These are phyloP conservation scores for Chelonus formosanus DNA, from an alignment of 2,888 invertebrate species.

Conservation along the genomic window DNA sequence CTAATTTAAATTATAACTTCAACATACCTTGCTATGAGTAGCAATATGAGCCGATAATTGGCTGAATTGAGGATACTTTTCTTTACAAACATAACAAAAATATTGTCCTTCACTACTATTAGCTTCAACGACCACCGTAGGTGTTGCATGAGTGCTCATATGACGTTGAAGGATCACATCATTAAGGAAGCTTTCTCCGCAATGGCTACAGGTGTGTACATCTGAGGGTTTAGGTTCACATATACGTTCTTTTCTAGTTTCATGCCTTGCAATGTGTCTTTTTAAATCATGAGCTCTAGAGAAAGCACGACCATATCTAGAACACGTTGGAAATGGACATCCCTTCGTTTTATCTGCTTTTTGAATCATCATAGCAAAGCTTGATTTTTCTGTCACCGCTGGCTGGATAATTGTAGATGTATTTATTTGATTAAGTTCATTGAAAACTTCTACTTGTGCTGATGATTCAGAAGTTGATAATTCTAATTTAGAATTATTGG, in stretches of 20 bases:
- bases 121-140: background rate
- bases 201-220: constrained; percentile 47
- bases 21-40: constrained; percentile 55
- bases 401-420: background rate
- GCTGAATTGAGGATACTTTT: constrained; percentile 54
- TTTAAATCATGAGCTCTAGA: constrained; percentile 61
- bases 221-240: constrained; percentile 34
- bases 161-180: constrained; percentile 48
- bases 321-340: constrained; percentile 60
- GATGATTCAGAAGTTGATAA: constrained; percentile 1
- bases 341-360: constrained; percentile 57
- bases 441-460: background rate
- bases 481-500: constrained; percentile 41
- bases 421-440: background rate
- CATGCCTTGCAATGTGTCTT: constrained; percentile 59
- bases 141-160: constrained; percentile 39
- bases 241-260: constrained; percentile 55
- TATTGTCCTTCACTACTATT: constrained; percentile 17
- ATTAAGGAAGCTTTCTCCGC: constrained; percentile 49
- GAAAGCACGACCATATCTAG: constrained; percentile 59
- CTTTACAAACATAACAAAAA: constrained; percentile 58
- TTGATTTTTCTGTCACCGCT: background rate
- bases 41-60: constrained; percentile 56
- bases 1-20: background rate
- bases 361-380: constrained; percentile 8